Conservation (phyloP, 2,888 invertebrate genomes). For the Sesamia inferens region DNA sequence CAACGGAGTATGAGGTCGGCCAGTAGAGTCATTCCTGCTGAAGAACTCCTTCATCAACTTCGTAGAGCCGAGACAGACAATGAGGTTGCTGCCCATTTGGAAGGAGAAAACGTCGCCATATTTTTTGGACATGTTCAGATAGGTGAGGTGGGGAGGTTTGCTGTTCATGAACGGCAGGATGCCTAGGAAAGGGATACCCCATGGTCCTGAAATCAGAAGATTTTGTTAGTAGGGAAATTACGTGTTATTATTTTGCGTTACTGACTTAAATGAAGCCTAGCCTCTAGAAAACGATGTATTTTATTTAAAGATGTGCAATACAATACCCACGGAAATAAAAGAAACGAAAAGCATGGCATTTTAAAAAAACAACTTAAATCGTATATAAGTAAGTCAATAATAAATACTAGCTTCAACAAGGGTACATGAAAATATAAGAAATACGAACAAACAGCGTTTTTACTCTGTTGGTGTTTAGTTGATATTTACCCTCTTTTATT, state of each 20-base stretch:
- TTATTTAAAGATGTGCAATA: too few species aligned
- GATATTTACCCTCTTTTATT: too few species aligned
- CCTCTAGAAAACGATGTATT: too few species aligned
- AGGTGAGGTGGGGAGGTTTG: conserved; percentile 93
- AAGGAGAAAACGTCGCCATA: conserved; percentile 94
- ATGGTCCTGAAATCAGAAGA: conserved; percentile 91
- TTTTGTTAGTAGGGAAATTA: not conserved
- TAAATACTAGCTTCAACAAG: too few species aligned
- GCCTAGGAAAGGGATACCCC: conserved; percentile 94
- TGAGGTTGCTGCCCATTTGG: conserved; percentile 93
- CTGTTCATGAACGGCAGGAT: conserved; percentile 93
- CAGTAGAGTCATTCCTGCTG: conserved; percentile 94
- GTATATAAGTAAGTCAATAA: too few species aligned
- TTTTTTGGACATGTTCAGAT: conserved; percentile 92
- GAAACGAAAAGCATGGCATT: too few species aligned
- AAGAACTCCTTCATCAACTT: conserved; percentile 94
- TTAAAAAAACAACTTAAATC: too few species aligned
- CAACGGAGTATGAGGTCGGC: conserved; percentile 94
- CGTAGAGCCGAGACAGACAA: conserved; percentile 95
- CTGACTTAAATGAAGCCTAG: not conserved
- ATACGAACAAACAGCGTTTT: too few species aligned
- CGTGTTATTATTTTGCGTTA: not conserved
- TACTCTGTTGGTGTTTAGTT: too few species aligned
- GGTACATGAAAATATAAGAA: too few species aligned
- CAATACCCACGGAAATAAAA: too few species aligned